Evolutionary conservation across 2,888 invertebrate genomes (phyloP).

Genomic region (Lasioglossum oenotherae): DNA sequence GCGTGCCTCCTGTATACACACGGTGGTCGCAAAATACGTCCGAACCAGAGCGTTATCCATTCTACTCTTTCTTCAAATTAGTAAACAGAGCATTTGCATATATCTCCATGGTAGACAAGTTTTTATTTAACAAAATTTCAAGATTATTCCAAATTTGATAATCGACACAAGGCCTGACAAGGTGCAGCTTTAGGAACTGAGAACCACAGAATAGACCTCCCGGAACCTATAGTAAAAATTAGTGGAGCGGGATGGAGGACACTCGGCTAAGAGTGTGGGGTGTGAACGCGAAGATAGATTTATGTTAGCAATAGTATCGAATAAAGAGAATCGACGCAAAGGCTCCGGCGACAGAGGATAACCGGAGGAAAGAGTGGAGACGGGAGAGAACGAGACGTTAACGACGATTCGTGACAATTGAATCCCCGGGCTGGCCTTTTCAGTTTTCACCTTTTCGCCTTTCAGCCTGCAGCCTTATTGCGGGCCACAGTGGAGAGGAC

Average conservation of each 20-base stretch:
- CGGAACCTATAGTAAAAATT: background rate
- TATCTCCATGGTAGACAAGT: too few relatives aligned
- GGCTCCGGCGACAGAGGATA: constrained; percentile 11
- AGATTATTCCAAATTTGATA: background rate
- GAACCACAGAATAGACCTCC: background rate
- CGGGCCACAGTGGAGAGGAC: constrained; percentile 16
- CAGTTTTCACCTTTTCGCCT: constrained; percentile 46
- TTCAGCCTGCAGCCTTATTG: constrained; percentile 39
- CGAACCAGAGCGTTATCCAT: background rate
- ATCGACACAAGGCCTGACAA: background rate
- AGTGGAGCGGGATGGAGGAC: background rate
- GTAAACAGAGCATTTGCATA: background rate
- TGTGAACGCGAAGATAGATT: background rate
- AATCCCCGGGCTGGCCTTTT: constrained; percentile 46
- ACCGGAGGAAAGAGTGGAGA: background rate
- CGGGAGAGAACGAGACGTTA: constrained; percentile 25
- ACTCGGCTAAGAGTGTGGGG: background rate
- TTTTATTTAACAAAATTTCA: too few relatives aligned
- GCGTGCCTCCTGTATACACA: background rate
- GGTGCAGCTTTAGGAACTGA: background rate
- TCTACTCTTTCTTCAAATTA: background rate
- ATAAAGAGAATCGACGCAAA: background rate
- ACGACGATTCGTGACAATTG: constrained; percentile 50
- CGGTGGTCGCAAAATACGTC: background rate
- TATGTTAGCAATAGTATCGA: background rate